Evolutionary conservation across 2,888 invertebrate species (phyloP).

Genomic region (Zeuzera pyrina): DNA sequence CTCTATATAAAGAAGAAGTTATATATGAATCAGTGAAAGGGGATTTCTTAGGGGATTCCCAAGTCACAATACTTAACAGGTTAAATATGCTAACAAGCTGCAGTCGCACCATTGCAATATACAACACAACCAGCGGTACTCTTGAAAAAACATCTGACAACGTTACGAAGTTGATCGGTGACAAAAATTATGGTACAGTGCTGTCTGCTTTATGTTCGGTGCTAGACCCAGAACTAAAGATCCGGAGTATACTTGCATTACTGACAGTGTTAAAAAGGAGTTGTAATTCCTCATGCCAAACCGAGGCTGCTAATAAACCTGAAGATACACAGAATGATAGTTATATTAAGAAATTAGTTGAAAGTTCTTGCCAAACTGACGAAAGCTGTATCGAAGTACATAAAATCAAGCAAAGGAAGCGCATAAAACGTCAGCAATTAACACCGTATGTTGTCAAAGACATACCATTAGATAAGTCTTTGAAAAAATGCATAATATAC

Average conservation of each 20-base stretch:
- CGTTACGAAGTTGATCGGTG: slow-evolving; percentile 41
- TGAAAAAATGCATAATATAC: slow-evolving; percentile 27
- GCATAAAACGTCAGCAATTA: slow-evolving; percentile 19
- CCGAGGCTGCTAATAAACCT: not conserved
- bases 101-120: slow-evolving; percentile 36
- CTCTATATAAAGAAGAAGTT: slow-evolving; percentile 27
- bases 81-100: slow-evolving; percentile 25
- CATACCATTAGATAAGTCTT: slow-evolving; percentile 7
- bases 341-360: not conserved
- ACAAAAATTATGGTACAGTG: slow-evolving; percentile 41
- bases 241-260: slow-evolving; percentile 39
- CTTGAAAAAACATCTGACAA: slow-evolving; percentile 38
- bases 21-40: slow-evolving; percentile 29
- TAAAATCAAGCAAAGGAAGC: slow-evolving; percentile 15
- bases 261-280: slow-evolving; percentile 23
- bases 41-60: slow-evolving; percentile 37
- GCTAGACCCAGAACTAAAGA: slow-evolving; percentile 38
- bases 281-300: slow-evolving; percentile 6
- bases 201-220: slow-evolving; percentile 44
- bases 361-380: slow-evolving; percentile 28
- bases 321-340: not conserved
- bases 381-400: slow-evolving; percentile 20
- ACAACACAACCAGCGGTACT: slow-evolving; percentile 13
- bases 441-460: slow-evolving; percentile 40
- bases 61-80: slow-evolving; percentile 29